Conservation (phyloP, 2,888 invertebrate genomes). For the Microctonus hyperodae region DNA sequence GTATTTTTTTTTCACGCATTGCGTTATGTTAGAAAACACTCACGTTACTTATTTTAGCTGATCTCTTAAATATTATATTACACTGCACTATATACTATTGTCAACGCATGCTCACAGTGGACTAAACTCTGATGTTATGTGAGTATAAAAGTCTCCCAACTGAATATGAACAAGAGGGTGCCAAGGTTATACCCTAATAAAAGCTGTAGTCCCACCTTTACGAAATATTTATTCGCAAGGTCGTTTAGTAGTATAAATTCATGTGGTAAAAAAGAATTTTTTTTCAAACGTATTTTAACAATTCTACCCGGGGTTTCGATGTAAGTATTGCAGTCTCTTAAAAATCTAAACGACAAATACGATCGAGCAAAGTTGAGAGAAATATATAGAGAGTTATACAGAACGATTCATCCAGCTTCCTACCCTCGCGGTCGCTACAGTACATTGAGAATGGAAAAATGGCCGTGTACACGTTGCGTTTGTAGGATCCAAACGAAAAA, state of each 20-base stretch:
- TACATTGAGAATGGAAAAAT: conserved; percentile 39
- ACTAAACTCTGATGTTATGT: neutral
- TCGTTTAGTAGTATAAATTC: neutral
- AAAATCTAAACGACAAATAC: conserved; percentile 7
- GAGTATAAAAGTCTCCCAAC: neutral
- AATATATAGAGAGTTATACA: conserved; percentile 34
- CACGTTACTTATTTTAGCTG: neutral
- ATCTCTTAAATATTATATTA: neutral
- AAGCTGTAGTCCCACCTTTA: neutral
- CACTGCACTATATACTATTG: neutral
- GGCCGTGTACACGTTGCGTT: conserved; percentile 29
- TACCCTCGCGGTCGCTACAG: conserved; percentile 29
- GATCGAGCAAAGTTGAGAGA: conserved; percentile 28
- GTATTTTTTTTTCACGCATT: neutral
- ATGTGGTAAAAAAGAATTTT: neutral
- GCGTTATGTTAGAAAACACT: neutral
- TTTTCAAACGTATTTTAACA: neutral
- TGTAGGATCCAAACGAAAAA: conserved; percentile 39
- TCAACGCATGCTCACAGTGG: no score
- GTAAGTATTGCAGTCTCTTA: neutral
- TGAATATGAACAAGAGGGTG: neutral
- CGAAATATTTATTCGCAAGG: neutral
- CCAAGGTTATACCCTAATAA: neutral
- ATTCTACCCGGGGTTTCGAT: neutral
- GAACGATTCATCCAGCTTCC: conserved; percentile 26